These are phyloP conservation scores for Holocentrus rufus DNA, from an alignment of 2,797 vertebrate species.

Conservation along the genomic window DNA sequence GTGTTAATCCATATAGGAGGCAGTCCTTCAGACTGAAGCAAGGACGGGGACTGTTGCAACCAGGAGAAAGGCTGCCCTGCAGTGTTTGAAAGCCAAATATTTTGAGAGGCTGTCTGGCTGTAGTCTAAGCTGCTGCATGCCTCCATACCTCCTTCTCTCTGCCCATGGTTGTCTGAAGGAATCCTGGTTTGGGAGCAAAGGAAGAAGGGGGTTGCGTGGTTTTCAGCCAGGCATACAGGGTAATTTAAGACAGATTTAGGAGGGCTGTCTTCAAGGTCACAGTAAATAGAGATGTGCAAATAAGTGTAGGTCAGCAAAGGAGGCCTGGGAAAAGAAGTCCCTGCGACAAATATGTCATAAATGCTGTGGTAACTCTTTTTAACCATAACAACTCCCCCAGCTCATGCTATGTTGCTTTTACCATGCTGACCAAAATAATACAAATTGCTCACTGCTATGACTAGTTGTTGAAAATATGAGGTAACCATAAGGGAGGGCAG, in stretches of 20 bases:
- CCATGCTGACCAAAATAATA: slow-evolving; percentile 38
- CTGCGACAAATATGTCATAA: slow-evolving; percentile 46
- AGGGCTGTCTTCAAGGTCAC: slow-evolving; percentile 63
- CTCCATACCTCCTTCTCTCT: neutral
- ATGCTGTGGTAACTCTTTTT: slow-evolving; percentile 28
- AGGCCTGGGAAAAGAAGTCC: slow-evolving; percentile 64
- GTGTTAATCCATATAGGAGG: slow-evolving; percentile 54
- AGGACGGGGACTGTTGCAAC: slow-evolving; percentile 50
- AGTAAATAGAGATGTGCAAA: slow-evolving; percentile 53
- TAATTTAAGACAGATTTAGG: slow-evolving; percentile 75
- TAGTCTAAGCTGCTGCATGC: slow-evolving; percentile 14
- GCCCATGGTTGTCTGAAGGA: slow-evolving; percentile 20
- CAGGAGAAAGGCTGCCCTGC: slow-evolving; percentile 38
- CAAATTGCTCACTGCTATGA: slow-evolving; percentile 33
- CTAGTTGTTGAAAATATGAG: slow-evolving; percentile 46
- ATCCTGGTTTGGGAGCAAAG: slow-evolving; percentile 18
- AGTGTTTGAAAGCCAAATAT: slow-evolving; percentile 30
- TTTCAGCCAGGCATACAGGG: slow-evolving; percentile 45
- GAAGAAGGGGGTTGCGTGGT: slow-evolving; percentile 24
- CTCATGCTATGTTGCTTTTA: slow-evolving; percentile 25
- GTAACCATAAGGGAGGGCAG: slow-evolving; percentile 47
- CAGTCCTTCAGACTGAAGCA: slow-evolving; percentile 55
- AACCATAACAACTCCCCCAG: slow-evolving; percentile 41
- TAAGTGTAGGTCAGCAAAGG: slow-evolving; percentile 48
- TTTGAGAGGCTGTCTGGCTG: slow-evolving; percentile 33